These are phyloP conservation scores for Anodontia alba DNA, from an alignment of 2,888 invertebrate genomes.

Conservation along the genomic window DNA sequence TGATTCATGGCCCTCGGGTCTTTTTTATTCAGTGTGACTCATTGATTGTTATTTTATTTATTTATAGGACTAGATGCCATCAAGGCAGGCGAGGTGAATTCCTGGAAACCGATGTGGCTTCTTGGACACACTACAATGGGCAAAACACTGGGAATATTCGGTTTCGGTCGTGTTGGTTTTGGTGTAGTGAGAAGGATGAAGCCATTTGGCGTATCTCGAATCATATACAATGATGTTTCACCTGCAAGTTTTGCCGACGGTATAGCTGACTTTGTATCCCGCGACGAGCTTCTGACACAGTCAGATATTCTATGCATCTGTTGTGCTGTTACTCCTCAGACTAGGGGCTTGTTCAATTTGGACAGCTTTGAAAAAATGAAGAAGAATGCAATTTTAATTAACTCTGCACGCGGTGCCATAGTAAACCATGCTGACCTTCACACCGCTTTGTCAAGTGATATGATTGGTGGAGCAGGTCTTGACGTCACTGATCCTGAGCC, in stretches of 20 bases:
- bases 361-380: constrained; percentile 94
- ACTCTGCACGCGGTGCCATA: constrained; percentile 89
- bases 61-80: constrained; percentile 78
- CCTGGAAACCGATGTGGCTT: constrained; percentile 96
- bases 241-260: constrained; percentile 87
- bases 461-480: constrained; percentile 93
- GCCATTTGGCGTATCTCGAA: constrained; percentile 90
- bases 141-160: constrained; percentile 88
- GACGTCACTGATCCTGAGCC: constrained; percentile 97
- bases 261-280: constrained; percentile 89
- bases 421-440: constrained; percentile 91
- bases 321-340: constrained; percentile 91
- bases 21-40: too few relatives aligned
- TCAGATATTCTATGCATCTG: constrained; percentile 95
- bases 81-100: constrained; percentile 91
- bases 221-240: constrained; percentile 91
- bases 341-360: constrained; percentile 91
- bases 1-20: too few relatives aligned
- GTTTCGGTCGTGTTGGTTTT: constrained; percentile 86
- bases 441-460: constrained; percentile 89
- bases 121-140: constrained; percentile 93
- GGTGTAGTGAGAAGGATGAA: constrained; percentile 92
- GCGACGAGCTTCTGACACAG: constrained; percentile 90
- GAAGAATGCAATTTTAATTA: constrained; percentile 92
- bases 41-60: too few relatives aligned